Evolutionary conservation across 2,797 vertebrate species (phyloP).

Genomic region (Australoheros facetus): DNA sequence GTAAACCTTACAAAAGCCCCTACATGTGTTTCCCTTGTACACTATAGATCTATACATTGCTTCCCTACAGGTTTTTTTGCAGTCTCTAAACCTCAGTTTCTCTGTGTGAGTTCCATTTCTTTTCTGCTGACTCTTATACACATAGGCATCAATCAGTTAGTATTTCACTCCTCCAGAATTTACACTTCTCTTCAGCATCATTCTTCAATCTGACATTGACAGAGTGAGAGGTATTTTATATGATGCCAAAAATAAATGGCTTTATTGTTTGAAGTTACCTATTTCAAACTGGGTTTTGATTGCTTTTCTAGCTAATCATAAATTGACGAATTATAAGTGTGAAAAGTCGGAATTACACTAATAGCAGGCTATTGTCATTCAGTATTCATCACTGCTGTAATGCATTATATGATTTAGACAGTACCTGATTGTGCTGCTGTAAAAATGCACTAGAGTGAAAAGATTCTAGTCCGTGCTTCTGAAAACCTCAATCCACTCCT

Average conservation of each 20-base stretch:
- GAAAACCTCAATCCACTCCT: neutral
- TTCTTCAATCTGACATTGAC: conserved; percentile 57
- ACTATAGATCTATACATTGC: conserved; percentile 26
- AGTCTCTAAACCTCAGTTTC: conserved; percentile 41
- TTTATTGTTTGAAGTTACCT: neutral
- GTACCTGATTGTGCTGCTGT: conserved; percentile 2
- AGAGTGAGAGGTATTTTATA: conserved; percentile 36
- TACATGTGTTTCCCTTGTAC: conserved; percentile 8
- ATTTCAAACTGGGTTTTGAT: neutral
- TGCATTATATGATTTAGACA: neutral
- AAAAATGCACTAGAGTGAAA: neutral
- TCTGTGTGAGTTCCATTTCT: conserved; percentile 53
- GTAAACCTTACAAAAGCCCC: neutral
- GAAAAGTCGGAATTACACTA: neutral
- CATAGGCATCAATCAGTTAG: conserved; percentile 68
- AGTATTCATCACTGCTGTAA: neutral
- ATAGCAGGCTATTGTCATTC: neutral
- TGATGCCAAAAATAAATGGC: conserved; percentile 22
- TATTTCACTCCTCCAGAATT: conserved; percentile 47
- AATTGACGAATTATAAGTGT: neutral
- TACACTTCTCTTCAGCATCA: conserved; percentile 41
- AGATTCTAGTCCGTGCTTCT: conserved; percentile 2
- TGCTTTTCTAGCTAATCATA: neutral
- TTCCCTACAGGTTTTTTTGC: conserved; percentile 21
- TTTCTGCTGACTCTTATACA: conserved; percentile 29